A percentile compares a stretch with the other conserved stretches of the same genome.
Conservation (phyloP, 2,113 vertebrate genomes). For the Typhlomys cinereus region DNA sequence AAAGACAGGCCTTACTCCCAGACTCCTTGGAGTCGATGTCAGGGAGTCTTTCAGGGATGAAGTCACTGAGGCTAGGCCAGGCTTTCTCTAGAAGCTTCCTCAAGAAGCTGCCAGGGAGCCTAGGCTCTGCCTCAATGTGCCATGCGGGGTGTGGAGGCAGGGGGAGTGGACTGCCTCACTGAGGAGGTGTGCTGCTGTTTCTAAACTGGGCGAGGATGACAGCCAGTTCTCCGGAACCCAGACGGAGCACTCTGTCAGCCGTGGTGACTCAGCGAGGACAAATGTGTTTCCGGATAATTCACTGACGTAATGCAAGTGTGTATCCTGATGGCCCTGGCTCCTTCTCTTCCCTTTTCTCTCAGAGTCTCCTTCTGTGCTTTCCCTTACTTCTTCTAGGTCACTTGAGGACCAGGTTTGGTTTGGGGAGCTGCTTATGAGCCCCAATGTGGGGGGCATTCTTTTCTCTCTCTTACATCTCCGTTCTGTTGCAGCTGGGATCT, state of each 20-base stretch:
- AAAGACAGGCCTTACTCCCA: neutral
- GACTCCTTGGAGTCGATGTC: neutral
- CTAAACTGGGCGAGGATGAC: conserved; percentile 37
- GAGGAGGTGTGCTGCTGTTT: conserved; percentile 19
- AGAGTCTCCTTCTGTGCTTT: neutral
- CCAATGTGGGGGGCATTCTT: neutral
- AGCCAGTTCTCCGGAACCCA: conserved; percentile 50
- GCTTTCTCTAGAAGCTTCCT: neutral
- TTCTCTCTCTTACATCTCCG: neutral
- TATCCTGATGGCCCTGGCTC: neutral
- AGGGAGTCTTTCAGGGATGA: neutral
- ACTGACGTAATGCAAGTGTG: conserved; percentile 44
- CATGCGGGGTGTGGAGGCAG: neutral
- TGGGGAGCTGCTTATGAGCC: conserved; percentile 13
- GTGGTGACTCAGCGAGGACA: conserved; percentile 52
- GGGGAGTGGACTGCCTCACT: neutral
- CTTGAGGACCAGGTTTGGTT: neutral
- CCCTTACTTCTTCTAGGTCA: conserved; percentile 28
- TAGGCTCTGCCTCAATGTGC: neutral
- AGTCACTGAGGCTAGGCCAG: neutral
- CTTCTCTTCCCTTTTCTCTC: neutral
- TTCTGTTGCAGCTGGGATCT: conserved; percentile 51
- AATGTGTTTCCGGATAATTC: conserved; percentile 56
- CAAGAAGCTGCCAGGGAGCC: neutral
- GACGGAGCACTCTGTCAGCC: conserved; percentile 36